Evolutionary conservation across 2,888 invertebrate species (phyloP).

Genomic region (Amphipyra tragopoginis): DNA sequence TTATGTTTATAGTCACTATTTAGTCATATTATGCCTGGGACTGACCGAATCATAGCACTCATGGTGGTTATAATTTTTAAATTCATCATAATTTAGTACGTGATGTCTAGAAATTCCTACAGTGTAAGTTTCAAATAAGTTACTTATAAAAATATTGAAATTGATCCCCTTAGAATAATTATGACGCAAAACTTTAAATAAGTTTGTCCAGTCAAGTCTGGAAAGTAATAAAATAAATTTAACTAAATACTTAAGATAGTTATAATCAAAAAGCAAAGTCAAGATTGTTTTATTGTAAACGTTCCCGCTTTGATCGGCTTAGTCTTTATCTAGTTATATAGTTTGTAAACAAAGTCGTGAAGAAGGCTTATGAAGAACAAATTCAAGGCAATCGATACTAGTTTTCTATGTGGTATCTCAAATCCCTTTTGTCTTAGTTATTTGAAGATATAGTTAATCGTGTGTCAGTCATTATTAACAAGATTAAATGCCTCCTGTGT

Average conservation of each 20-base stretch:
- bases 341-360: constrained; percentile 3
- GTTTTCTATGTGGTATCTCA: neutral
- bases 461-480: neutral
- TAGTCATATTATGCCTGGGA: no score
- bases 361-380: constrained; percentile 8
- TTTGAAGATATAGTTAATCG: neutral
- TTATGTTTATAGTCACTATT: no score
- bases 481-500: neutral
- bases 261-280: neutral
- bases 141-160: neutral
- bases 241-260: neutral
- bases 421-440: neutral
- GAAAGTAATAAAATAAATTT: neutral
- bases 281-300: constrained; percentile 12
- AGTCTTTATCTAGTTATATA: constrained; percentile 10
- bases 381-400: neutral
- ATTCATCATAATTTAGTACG: no score
- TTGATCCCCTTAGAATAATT: neutral
- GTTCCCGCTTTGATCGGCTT: constrained; percentile 9
- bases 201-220: neutral
- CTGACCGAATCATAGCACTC: no score
- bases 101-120: neutral
- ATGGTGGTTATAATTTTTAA: no score
- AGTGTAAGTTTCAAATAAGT: neutral
- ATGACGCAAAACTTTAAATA: neutral